Base-by-base conservation (phyloP, 2,888 invertebrate species). In the Sericinus montela region DNA sequence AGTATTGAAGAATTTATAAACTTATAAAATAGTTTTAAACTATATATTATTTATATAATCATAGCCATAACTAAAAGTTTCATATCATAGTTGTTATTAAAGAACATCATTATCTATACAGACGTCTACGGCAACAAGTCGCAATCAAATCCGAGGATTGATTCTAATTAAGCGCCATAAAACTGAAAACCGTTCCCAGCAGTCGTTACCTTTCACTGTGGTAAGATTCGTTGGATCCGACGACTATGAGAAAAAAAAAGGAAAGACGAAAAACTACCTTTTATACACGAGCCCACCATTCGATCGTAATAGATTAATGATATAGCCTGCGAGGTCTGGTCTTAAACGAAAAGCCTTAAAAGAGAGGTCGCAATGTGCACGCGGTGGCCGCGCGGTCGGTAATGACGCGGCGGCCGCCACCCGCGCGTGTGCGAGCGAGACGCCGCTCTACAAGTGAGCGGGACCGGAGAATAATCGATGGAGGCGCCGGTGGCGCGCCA, bases 231-330 rank as follows among this genome's bases (percentile, higher is more conserved):
- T 32, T 32, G 13, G n/a, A 69, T 58, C n/a, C 68, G 69, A 74
- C 63, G 55, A 63, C 62, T 62, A 47, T 56, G 60, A 60, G 51
- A 57, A 72, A 56, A 72, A 78, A 19, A 19, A 19, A 19, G 42
- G 41, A 75, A 19, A 48, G 41, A 75, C 64, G 66, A 71, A 69
- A 62, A 72, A 72, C 72, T 62, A 70, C 69, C 69, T 67, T 73
- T 74, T 72, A 72, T 74, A 69, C 75, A 72, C 73, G 71, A 75
- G 76, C 73, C 73, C 73, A 73, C 70, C 73, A 65, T 72, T 73
- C 73, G 71, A 67, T 65, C 66, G 78, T 85, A 86, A 87, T 87
- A 87, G 85, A 86, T 87, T 85, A 87, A 87, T 86, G 86, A 85
- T 85, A 84, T 75, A 73, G 82, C 75, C 73, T 75, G 75, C 69